Conservation (phyloP, 37 sponge, comb jelly and placozoan genomes). For the Theonella swinhoei region DNA sequence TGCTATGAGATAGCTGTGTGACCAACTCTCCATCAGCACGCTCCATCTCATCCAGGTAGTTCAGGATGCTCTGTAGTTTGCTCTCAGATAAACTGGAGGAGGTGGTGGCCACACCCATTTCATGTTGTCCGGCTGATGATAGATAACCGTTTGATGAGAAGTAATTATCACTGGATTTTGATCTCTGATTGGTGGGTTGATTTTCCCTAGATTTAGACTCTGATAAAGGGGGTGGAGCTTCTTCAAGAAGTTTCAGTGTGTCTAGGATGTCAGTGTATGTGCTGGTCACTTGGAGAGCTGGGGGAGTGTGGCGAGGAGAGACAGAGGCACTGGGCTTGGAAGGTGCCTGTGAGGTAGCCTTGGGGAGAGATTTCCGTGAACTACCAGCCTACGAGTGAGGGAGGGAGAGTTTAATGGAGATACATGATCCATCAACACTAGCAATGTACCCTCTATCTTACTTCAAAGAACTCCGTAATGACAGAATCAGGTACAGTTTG, state of each 20-base stretch:
- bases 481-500: background rate
- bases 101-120: background rate
- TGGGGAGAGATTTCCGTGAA: background rate
- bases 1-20: too few relatives aligned
- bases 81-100: conserved; percentile 3
- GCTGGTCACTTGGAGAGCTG: conserved; percentile 8
- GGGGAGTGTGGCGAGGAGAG: background rate
- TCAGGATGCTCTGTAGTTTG: conserved; percentile 51
- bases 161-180: too few relatives aligned
- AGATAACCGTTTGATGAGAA: background rate
- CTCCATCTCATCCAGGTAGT: conserved; percentile 81
- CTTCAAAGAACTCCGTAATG: conserved; percentile 52
- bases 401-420: too few relatives aligned
- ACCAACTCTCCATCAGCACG: conserved; percentile 23
- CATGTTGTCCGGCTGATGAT: too few relatives aligned
- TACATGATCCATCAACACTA: too few relatives aligned
- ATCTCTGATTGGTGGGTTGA: too few relatives aligned
- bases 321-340: too few relatives aligned
- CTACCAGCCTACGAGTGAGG: background rate
- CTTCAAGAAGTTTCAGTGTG: conserved; percentile 80
- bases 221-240: conserved; percentile 60
- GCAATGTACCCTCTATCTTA: background rate
- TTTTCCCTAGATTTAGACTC: background rate
- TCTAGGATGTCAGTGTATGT: conserved; percentile 64
- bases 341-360: background rate